phyloP scores from a whole-genome alignment of 1,140 invertebrate species.

The Dreissena polymorpha region DNA sequence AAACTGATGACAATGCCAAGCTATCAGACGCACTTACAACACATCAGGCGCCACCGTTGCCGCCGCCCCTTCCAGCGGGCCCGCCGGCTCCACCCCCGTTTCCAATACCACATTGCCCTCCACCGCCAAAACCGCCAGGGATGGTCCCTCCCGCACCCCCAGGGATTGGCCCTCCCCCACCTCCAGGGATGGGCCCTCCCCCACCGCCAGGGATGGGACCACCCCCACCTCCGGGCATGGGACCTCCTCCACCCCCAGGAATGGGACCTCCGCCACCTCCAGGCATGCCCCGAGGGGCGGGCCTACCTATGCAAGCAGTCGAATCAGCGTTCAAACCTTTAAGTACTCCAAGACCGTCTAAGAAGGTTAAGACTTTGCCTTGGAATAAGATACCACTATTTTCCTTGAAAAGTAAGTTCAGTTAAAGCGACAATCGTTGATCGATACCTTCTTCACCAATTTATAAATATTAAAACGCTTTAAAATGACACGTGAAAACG shows the following conservation, averaged over 20 bases:
- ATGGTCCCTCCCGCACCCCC: constrained; percentile 48
- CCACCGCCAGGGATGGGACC: constrained; percentile 16
- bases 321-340: constrained; percentile 57
- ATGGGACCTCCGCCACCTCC: constrained; percentile 37
- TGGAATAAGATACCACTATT: constrained; percentile 75
- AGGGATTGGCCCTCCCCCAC: constrained; percentile 39
- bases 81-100: constrained; percentile 57
- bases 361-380: constrained; percentile 75
- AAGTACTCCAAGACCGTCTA: constrained; percentile 74
- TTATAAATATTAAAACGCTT: too few relatives aligned
- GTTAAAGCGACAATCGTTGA: too few relatives aligned
- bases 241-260: constrained; percentile 37
- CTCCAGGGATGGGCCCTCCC: constrained; percentile 5
- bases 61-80: constrained; percentile 59
- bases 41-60: constrained; percentile 64
- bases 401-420: constrained; percentile 67
- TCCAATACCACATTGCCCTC: constrained; percentile 28
- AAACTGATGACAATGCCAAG: neutral
- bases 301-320: neutral
- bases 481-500: too few relatives aligned
- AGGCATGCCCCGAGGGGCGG: constrained; percentile 11
- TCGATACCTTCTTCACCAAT: too few relatives aligned
- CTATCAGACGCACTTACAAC: neutral
- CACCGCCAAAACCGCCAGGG: constrained; percentile 54
- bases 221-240: constrained; percentile 38